Conservation (phyloP, 2,113 vertebrate species). For the Corythoichthys intestinalis region DNA sequence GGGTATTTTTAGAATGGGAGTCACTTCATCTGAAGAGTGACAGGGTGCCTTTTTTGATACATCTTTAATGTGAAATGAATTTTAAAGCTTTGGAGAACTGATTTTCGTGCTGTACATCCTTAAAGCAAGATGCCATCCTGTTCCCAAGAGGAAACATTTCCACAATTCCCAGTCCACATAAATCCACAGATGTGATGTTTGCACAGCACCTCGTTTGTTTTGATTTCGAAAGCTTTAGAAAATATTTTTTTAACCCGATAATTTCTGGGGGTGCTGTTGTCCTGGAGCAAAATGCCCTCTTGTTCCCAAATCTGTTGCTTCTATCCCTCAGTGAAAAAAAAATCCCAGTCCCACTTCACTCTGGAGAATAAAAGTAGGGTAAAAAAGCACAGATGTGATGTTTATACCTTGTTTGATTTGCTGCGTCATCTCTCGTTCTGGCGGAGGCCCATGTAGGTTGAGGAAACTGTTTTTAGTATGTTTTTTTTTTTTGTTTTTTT, state of each 20-base stretch:
- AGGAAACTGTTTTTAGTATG: background rate
- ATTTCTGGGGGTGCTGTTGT: background rate
- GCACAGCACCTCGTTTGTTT: background rate
- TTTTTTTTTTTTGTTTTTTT: background rate
- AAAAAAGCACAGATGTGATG: background rate
- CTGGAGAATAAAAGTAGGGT: background rate
- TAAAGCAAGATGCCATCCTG: background rate
- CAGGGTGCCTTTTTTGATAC: background rate
- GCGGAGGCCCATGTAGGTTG: background rate
- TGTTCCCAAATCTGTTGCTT: background rate
- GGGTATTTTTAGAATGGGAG: constrained; percentile 1
- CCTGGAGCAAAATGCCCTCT: background rate
- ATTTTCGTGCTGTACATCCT: background rate
- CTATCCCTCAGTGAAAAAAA: background rate
- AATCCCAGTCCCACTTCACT: background rate
- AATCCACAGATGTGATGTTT: too few relatives aligned
- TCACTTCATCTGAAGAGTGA: background rate
- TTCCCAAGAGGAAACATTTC: background rate
- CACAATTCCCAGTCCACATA: too few relatives aligned
- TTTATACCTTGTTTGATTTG: constrained; percentile 2
- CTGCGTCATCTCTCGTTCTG: background rate
- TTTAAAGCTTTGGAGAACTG: background rate
- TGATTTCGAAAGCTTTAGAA: background rate
- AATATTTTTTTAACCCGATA: background rate
- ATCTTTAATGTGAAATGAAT: background rate